Conservation (phyloP, 1,140 invertebrate species). For the Anoplophora glabripennis region DNA sequence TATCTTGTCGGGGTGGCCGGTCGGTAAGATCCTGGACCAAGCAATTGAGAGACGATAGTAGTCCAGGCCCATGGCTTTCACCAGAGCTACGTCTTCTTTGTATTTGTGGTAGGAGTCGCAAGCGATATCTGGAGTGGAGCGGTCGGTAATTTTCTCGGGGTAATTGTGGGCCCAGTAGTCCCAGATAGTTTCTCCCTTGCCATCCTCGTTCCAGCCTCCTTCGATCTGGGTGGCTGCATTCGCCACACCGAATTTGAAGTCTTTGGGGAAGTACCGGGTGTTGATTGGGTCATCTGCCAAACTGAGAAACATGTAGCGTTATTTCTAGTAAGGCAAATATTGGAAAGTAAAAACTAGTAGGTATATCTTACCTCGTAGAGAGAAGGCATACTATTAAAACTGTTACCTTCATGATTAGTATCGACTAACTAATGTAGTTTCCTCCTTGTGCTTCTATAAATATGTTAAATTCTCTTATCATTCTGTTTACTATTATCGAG, state of each 20-base stretch:
- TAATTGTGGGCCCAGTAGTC: conserved; percentile 56
- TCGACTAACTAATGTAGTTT: no score
- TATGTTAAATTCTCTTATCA: no score
- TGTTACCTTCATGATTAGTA: no score
- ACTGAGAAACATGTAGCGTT: no score
- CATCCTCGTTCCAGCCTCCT: conserved; percentile 48
- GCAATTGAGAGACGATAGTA: conserved; percentile 59
- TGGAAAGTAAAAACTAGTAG: no score
- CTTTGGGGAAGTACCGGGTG: background rate
- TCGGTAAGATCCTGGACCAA: conserved; percentile 51
- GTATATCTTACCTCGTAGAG: no score
- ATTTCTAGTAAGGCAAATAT: no score
- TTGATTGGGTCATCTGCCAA: no score
- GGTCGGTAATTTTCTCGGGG: conserved; percentile 52
- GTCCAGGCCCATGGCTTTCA: conserved; percentile 50
- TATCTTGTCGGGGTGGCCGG: conserved; percentile 46
- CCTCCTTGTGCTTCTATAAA: no score
- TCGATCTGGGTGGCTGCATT: conserved; percentile 48
- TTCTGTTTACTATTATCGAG: no score
- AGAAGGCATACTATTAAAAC: no score
- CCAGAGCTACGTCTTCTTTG: conserved; percentile 53
- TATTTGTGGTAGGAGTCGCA: conserved; percentile 59
- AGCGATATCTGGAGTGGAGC: conserved; percentile 55
- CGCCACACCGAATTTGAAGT: conserved; percentile 32
- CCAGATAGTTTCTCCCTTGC: conserved; percentile 55